phyloP scores from a whole-genome alignment of 1,140 invertebrate genomes.

The Drosophila erecta region DNA sequence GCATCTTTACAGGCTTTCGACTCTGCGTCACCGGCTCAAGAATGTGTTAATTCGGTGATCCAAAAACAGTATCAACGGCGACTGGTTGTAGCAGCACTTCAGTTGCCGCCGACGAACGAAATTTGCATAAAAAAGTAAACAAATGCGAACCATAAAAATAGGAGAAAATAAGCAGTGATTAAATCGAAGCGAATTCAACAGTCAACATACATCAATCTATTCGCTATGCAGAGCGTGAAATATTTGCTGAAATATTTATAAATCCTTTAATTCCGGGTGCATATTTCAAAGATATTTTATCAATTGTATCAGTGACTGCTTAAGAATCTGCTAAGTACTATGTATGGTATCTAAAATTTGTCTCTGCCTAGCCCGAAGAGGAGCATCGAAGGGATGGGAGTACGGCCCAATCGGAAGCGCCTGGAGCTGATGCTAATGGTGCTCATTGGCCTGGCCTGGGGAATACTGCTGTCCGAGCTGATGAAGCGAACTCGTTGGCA shows the following conservation, averaged over 20 bases:
- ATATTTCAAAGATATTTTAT: too few species aligned
- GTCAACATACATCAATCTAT: conserved; percentile 4
- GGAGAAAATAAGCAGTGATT: not conserved
- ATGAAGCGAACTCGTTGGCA: conserved; percentile 21
- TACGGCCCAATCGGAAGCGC: conserved; percentile 32
- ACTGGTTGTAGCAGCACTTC: conserved; percentile 12
- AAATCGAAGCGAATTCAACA: conserved; percentile 11
- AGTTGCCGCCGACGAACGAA: conserved; percentile 11
- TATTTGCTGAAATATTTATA: not conserved
- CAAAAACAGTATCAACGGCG: conserved; percentile 24
- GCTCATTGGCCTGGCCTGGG: conserved; percentile 50
- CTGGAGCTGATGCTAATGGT: conserved; percentile 52
- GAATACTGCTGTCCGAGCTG: conserved; percentile 41
- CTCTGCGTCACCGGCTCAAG: conserved; percentile 61
- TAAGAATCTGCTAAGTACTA: too few species aligned
- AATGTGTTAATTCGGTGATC: conserved; percentile 74
- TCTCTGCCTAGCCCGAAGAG: not conserved
- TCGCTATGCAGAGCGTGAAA: not conserved
- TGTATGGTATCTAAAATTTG: not conserved
- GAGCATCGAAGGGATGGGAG: conserved; percentile 21
- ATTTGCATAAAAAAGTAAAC: conserved; percentile 73
- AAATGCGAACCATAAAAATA: conserved; percentile 32
- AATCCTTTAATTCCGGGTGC: too few species aligned
- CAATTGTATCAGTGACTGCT: too few species aligned
- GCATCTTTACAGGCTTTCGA: conserved; percentile 71